phyloP scores from a whole-genome alignment of 2,797 vertebrate species.

The Cuculus canorus region DNA sequence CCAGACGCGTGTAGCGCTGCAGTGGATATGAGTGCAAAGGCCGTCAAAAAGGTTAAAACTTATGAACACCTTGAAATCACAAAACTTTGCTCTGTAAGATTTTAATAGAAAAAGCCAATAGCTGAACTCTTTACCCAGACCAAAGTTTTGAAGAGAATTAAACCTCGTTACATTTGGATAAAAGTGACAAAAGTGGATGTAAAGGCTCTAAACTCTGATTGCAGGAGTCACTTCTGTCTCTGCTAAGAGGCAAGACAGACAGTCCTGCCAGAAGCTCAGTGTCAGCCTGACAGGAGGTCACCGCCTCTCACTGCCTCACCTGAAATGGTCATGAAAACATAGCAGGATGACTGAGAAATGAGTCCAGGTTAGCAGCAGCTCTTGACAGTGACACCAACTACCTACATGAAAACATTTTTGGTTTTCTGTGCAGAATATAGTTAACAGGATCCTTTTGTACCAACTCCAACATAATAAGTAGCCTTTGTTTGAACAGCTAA shows the following conservation, averaged over 20 bases:
- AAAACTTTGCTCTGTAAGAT: neutral
- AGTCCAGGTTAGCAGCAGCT: neutral
- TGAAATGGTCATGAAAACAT: neutral
- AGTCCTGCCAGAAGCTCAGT: neutral
- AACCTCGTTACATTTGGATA: neutral
- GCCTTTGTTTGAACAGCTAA: conserved; percentile 46
- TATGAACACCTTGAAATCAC: neutral
- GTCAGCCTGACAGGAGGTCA: neutral
- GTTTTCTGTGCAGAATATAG: neutral
- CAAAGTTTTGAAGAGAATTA: neutral
- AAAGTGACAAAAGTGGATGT: neutral
- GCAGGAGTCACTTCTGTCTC: neutral
- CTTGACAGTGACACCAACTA: neutral
- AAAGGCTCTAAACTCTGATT: neutral
- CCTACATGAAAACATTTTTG: neutral
- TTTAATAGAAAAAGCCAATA: neutral
- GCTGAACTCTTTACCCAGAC: neutral
- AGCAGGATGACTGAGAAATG: neutral
- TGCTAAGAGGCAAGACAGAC: neutral
- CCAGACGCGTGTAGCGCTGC: neutral
- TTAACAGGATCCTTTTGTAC: neutral
- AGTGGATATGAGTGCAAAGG: neutral
- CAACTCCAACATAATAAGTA: conserved; percentile 2
- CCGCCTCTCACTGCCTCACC: neutral
- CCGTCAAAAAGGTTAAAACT: neutral